Evolutionary conservation across 1,140 invertebrate genomes (phyloP).

Genomic region (Drosophila athabasca): DNA sequence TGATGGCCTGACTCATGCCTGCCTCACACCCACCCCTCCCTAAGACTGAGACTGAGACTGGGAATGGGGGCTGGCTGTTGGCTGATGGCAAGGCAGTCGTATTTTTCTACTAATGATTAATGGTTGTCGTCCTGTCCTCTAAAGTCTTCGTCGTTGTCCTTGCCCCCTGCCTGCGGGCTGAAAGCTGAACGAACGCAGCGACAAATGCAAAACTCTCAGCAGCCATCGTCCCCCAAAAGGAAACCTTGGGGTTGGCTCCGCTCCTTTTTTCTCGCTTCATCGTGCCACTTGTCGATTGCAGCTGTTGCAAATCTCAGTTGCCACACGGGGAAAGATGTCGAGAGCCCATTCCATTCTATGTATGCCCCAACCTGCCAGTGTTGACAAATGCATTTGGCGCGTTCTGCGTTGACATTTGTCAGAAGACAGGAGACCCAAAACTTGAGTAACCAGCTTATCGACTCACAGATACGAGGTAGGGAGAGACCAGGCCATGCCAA

Average conservation of each 20-base stretch:
- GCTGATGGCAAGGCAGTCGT: constrained; percentile 37
- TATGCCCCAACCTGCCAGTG: constrained; percentile 24
- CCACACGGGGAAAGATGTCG: neutral
- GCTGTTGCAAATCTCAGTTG: constrained; percentile 77
- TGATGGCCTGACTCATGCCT: no score
- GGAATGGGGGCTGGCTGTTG: constrained; percentile 25
- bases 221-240: neutral
- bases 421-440: constrained; percentile 3
- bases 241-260: neutral
- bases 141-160: constrained; percentile 36
- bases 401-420: constrained; percentile 51
- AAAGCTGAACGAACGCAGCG: constrained; percentile 37
- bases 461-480: constrained; percentile 6
- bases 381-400: constrained; percentile 74
- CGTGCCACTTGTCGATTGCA: constrained; percentile 50
- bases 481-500: neutral
- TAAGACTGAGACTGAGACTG: no score
- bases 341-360: no score
- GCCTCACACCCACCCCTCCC: no score
- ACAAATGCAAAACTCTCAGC: constrained; percentile 65
- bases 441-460: constrained; percentile 56
- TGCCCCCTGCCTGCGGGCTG: constrained; percentile 37
- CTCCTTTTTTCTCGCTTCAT: neutral
- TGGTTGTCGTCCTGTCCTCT: constrained; percentile 57
- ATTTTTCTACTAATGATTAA: constrained; percentile 78